A percentile compares a stretch with the other conserved stretches of the same genome.
Conservation (phyloP, 2,797 vertebrate genomes). For the Clarias laeviceps region DNA sequence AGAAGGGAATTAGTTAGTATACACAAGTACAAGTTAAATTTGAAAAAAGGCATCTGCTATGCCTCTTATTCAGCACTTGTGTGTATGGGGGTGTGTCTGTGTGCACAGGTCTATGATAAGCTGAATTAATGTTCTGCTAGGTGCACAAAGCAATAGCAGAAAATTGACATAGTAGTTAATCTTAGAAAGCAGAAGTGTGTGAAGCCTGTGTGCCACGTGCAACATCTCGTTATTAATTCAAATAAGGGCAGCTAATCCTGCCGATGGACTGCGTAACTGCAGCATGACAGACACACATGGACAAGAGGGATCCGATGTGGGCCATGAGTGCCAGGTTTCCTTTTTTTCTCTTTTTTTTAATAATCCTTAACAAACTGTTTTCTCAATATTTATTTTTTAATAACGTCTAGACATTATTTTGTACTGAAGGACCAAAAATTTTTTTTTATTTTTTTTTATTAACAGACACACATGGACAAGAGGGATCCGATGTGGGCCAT, state of each 20-base stretch:
- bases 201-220: conserved; percentile 38
- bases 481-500: conserved; percentile 29
- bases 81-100: conserved; percentile 7
- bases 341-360: conserved; percentile 18
- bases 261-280: conserved; percentile 11
- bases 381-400: neutral
- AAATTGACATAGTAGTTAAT: conserved; percentile 48
- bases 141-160: conserved; percentile 35
- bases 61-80: neutral
- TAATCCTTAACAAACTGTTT: conserved; percentile 8
- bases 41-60: conserved; percentile 19
- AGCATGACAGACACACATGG: conserved; percentile 35
- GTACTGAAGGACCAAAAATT: conserved; percentile 1
- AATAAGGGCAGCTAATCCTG: conserved; percentile 45
- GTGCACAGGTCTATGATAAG: conserved; percentile 24
- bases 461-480: conserved; percentile 30
- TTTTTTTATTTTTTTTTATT: too few species aligned
- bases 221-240: conserved; percentile 49
- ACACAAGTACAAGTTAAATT: neutral
- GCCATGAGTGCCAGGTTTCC: conserved; percentile 29
- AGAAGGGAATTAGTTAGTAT: neutral
- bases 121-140: conserved; percentile 46
- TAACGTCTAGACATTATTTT: neutral
- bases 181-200: conserved; percentile 39
- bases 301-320: conserved; percentile 28